A percentile compares a stretch with the other conserved stretches of the same genome.
Conservation (phyloP, 1,140 invertebrate species). For the Capitella teleta region DNA sequence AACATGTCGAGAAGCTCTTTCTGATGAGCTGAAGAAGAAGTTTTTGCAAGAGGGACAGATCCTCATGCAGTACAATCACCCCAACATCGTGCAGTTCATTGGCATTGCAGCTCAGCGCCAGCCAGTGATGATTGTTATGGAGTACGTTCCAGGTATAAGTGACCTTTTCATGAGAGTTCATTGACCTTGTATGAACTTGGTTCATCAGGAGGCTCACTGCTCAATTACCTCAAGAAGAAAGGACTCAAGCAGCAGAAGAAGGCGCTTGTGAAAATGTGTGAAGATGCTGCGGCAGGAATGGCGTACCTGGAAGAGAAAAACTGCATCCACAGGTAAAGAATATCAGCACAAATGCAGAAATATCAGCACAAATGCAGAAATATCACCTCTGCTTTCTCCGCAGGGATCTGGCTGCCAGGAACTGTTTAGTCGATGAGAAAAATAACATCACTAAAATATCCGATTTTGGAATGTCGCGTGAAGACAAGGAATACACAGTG, state of each 20-base stretch:
- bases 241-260: constrained; percentile 46
- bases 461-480: constrained; percentile 94
- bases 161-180: too few species aligned
- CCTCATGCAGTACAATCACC: constrained; percentile 91
- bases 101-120: constrained; percentile 96
- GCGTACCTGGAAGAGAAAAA: constrained; percentile 89
- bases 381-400: constrained; percentile 3
- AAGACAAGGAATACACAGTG: constrained; percentile 93
- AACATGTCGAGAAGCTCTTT: constrained; percentile 76
- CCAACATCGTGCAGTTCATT: constrained; percentile 75
- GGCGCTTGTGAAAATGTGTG: constrained; percentile 77
- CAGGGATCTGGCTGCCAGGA: constrained; percentile 84
- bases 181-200: constrained; percentile 20
- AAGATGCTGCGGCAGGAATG: constrained; percentile 89
- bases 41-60: constrained; percentile 92
- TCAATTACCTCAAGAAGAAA: constrained; percentile 75
- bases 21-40: constrained; percentile 90
- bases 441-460: constrained; percentile 84
- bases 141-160: constrained; percentile 86
- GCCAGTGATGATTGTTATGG: constrained; percentile 99
- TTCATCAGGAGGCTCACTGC: constrained; percentile 79
- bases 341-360: not conserved
- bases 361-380: not conserved
- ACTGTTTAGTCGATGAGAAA: constrained; percentile 74
- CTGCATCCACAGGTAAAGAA: constrained; percentile 68